Evolutionary conservation across 2,113 vertebrate genomes (phyloP).

Genomic region (Cottus gobio): DNA sequence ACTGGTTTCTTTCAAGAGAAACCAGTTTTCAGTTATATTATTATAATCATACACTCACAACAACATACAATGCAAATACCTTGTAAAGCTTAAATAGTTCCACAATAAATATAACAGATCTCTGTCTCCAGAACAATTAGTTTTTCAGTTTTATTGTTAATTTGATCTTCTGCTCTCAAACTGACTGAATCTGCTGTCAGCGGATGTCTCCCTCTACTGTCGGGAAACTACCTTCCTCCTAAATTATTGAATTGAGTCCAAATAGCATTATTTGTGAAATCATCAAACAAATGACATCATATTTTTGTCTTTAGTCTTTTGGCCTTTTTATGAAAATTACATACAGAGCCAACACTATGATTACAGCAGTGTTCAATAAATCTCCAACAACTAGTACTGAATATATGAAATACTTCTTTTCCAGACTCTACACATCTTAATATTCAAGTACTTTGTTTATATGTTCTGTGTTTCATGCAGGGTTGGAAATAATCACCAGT

Average conservation of each 20-base stretch:
- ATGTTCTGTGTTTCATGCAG: background rate
- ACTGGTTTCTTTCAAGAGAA: too few species aligned
- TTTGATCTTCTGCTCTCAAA: background rate
- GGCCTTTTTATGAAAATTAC: background rate
- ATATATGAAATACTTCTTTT: background rate
- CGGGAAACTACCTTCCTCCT: background rate
- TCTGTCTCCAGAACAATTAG: background rate
- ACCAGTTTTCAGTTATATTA: background rate
- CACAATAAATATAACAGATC: background rate
- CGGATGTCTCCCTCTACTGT: slow-evolving; percentile 60
- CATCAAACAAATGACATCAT: background rate
- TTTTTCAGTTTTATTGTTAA: background rate
- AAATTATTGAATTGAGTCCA: background rate
- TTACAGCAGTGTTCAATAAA: background rate
- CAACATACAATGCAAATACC: too few species aligned
- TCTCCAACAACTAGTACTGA: background rate
- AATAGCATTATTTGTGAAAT: background rate
- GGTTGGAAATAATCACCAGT: background rate
- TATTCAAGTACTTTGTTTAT: background rate
- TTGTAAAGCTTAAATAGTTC: background rate
- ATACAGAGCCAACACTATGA: background rate
- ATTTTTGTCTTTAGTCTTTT: background rate
- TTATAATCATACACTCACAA: too few species aligned
- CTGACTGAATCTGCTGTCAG: background rate
- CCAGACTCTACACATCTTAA: background rate